Base-by-base conservation (phyloP, 2,113 vertebrate species). In the Eidolon helvum region DNA sequence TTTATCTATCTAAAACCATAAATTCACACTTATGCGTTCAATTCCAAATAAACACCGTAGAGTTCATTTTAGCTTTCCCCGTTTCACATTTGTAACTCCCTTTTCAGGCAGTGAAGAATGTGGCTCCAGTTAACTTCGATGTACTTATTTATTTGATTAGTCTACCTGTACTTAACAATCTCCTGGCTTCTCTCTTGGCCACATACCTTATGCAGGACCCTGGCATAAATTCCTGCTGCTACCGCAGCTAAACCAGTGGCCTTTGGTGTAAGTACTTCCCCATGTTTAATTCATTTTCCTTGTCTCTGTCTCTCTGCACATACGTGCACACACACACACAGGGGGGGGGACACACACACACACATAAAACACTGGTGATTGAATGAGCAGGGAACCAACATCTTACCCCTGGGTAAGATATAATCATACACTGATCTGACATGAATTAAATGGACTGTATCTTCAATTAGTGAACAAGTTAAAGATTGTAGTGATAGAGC, bases 401-500 rank as follows among this genome's bases (percentile, higher is more conserved):
- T 93, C 89, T 79, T 69, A 75, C 28, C 30, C 65, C 45, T 66
- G 22, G 30, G 28, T 92, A 63, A 87, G 48, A 71, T 43, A 72
- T 66, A 87, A 87, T 65, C 72, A 63, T 65, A 90, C 91, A 84
- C 33, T 82, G 40, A 74, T 78, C 66, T 69, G 40, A 83, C 83
- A 43, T 38, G 66, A 84, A 92, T 92, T 95, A 82, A 92, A 48
- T 82, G 30, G 68, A 53, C 61, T 78, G 1, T 68, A 30, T 97
- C 78, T 94, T 94, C 90, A 90, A 40, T 87, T 88, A 82, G 74
- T 74, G 55, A 97, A 69, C 43, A 93, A 91, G 59, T 91, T 77
- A 84, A 78, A 71, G 21, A 74, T 30, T 65, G 10, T 22, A 43
- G 35, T 96, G n/a, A 94, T 66, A 97, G 93, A 78, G 95, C 97